phyloP scores from a whole-genome alignment of 2,113 vertebrate species.

The Psephotus haematonotus region DNA sequence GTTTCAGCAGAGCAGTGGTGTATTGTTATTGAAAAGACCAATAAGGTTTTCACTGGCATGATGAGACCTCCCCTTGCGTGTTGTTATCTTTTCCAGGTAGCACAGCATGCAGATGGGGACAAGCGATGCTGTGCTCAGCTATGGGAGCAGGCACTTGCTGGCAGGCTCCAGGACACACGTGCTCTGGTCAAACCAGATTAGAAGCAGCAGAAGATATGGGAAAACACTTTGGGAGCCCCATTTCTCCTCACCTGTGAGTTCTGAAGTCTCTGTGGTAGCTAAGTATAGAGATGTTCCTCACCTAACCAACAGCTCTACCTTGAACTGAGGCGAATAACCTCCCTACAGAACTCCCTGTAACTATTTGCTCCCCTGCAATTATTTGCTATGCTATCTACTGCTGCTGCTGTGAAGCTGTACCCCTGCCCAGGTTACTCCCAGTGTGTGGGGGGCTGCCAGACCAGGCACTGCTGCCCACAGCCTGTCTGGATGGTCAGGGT shows the following conservation, averaged over 20 bases:
- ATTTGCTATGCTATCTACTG: neutral
- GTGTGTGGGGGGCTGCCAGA: too few species aligned
- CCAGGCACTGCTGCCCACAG: neutral
- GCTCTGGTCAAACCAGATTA: neutral
- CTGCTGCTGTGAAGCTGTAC: neutral
- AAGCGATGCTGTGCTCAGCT: too few species aligned
- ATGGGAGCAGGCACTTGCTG: neutral
- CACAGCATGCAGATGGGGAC: neutral
- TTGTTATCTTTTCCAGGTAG: neutral
- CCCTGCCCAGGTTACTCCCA: neutral
- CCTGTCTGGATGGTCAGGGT: neutral
- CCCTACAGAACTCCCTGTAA: rapidly evolving
- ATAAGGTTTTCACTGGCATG: neutral
- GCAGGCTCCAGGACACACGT: neutral
- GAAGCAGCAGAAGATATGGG: neutral
- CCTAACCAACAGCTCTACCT: neutral
- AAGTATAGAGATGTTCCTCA: neutral
- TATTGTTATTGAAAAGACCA: neutral
- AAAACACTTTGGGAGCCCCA: neutral
- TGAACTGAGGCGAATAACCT: neutral
- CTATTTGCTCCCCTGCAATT: neutral
- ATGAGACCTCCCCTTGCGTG: too few species aligned
- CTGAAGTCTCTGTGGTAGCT: neutral
- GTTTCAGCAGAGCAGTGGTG: neutral
- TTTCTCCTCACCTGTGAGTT: neutral